Percentiles rank a stretch among this genome's conserved stretches.
phyloP scores from a whole-genome alignment of 1,140 invertebrate genomes.

The Drosophila ambigua region DNA sequence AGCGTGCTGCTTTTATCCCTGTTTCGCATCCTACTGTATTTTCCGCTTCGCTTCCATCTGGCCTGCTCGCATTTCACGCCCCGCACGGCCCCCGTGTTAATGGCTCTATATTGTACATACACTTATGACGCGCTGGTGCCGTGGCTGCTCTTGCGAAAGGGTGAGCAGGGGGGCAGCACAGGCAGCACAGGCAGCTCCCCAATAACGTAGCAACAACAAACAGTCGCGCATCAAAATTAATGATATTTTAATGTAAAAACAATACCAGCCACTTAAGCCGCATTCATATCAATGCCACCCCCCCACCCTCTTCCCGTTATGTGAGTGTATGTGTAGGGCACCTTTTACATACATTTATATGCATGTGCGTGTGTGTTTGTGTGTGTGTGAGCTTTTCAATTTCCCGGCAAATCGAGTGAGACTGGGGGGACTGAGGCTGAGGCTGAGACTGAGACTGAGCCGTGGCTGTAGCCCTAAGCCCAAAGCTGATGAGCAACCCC shows the following conservation, averaged over 20 bases:
- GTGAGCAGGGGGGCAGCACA: not conserved
- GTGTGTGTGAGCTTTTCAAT: conserved; percentile 55
- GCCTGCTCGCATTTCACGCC: conserved; percentile 45
- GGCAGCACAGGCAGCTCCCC: not conserved
- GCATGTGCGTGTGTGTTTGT: conserved; percentile 11
- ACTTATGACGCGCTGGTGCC: conserved; percentile 20
- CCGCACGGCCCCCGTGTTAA: conserved; percentile 33
- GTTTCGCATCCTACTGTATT: no score
- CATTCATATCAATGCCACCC: conserved; percentile 44
- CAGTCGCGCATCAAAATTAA: conserved; percentile 71
- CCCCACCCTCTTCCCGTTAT: no score
- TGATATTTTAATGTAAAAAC: conserved; percentile 82
- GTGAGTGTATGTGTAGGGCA: not conserved
- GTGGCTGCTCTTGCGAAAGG: not conserved
- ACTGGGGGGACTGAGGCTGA: not conserved
- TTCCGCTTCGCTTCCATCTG: not conserved
- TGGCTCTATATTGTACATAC: conserved; percentile 44
- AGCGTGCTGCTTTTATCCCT: no score
- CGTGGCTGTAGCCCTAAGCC: conserved; percentile 29
- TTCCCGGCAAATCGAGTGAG: conserved; percentile 48
- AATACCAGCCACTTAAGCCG: conserved; percentile 77
- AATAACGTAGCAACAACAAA: conserved; percentile 19
- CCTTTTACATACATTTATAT: not conserved
- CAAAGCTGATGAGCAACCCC: conserved; percentile 45
- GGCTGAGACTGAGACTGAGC: conserved; percentile 18